These are phyloP conservation scores for Rhizoglyphus robini DNA, from an alignment of 1,140 invertebrate species.

Conservation along the genomic window DNA sequence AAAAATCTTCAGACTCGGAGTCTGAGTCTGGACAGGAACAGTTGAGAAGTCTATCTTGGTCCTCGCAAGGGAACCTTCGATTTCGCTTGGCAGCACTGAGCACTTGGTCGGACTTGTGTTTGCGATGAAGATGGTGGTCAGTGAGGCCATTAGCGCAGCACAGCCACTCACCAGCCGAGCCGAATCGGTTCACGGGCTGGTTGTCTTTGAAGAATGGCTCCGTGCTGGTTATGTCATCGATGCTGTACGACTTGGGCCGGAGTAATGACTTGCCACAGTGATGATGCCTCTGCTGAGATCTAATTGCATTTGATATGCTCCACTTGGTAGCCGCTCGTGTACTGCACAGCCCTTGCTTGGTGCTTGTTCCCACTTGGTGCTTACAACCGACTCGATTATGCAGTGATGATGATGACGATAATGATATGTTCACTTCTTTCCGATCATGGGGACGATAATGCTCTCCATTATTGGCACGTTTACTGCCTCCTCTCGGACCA, in stretches of 20 bases:
- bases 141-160: too few species aligned
- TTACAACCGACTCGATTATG: neutral
- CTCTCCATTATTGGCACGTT: slow-evolving; percentile 8
- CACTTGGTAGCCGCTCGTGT: neutral
- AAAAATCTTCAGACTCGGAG: neutral
- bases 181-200: too few species aligned
- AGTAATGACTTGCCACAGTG: neutral
- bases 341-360: too few species aligned
- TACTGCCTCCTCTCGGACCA: neutral
- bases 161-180: too few species aligned
- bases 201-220: neutral
- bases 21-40: neutral
- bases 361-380: too few species aligned
- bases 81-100: too few species aligned
- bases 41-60: too few species aligned
- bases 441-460: slow-evolving; percentile 5
- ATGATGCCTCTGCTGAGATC: neutral
- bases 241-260: neutral
- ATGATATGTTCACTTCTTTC: slow-evolving; percentile 5
- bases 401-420: slow-evolving; percentile 9
- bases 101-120: neutral
- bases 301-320: slow-evolving; percentile 11
- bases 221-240: neutral
- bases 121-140: too few species aligned
- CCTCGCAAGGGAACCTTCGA: too few species aligned